A percentile compares a stretch with the other conserved stretches of the same genome.
Evolutionary conservation across 2,797 vertebrate genomes (phyloP).

Genomic region (Xiphophorus birchmanni): DNA sequence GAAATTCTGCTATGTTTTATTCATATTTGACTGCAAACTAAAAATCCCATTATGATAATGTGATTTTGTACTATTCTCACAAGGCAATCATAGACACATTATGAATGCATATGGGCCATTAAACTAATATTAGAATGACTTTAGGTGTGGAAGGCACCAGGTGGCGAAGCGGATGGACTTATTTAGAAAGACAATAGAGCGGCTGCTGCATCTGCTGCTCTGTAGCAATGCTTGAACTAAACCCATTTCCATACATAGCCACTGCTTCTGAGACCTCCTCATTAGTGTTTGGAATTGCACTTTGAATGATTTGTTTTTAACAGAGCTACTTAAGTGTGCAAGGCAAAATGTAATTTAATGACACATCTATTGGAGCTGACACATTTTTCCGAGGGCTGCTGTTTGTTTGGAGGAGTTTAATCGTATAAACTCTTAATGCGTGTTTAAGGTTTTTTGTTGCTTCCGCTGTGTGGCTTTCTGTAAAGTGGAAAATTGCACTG

Average conservation of each 20-base stretch:
- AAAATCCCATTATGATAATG: constrained; percentile 38
- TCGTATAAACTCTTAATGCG: constrained; percentile 44
- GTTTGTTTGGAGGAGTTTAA: constrained; percentile 58
- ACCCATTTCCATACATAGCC: constrained; percentile 59
- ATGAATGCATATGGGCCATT: constrained; percentile 34
- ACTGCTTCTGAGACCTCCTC: constrained; percentile 46
- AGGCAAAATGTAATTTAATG: constrained; percentile 57
- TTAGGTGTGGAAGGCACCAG: constrained; percentile 54
- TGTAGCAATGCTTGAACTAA: constrained; percentile 54
- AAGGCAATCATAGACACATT: constrained; percentile 19
- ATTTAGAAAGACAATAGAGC: constrained; percentile 66
- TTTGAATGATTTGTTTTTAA: constrained; percentile 53
- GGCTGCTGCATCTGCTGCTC: constrained; percentile 65
- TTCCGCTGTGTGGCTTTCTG: constrained; percentile 45
- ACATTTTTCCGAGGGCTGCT: constrained; percentile 55
- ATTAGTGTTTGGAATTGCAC: constrained; percentile 58
- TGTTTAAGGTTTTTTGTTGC: constrained; percentile 44
- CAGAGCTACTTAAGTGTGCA: constrained; percentile 40
- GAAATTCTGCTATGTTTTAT: neutral
- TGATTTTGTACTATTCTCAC: constrained; percentile 18
- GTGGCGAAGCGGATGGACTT: constrained; percentile 60
- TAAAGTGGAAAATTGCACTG: constrained; percentile 63
- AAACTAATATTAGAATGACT: constrained; percentile 26
- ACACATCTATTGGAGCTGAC: constrained; percentile 61
- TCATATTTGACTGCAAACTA: constrained; percentile 26